Evolutionary conservation across 2,113 vertebrate species (phyloP).

Genomic region (Scatophagus argus): DNA sequence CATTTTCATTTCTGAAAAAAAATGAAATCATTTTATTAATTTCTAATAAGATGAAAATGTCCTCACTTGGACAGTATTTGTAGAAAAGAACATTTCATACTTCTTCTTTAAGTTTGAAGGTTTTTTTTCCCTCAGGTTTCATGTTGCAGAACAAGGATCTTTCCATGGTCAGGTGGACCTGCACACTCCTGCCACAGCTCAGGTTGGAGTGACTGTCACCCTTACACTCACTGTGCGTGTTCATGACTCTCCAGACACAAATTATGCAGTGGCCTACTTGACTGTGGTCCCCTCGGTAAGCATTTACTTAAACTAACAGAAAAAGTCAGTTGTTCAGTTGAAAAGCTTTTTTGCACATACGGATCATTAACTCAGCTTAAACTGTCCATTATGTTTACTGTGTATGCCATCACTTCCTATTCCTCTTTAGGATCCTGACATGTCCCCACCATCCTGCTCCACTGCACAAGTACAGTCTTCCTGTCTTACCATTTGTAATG

Average conservation of each 20-base stretch:
- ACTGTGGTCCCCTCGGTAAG: slow-evolving; percentile 81
- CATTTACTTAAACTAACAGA: background rate
- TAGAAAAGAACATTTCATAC: background rate
- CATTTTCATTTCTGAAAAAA: too few species aligned
- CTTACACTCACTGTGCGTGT: slow-evolving; percentile 81
- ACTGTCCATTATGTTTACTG: background rate
- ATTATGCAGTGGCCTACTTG: slow-evolving; percentile 85
- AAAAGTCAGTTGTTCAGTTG: too few species aligned
- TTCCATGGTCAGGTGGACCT: slow-evolving; percentile 78
- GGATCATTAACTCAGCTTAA: background rate
- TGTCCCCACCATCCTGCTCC: slow-evolving; percentile 76
- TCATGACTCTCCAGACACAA: slow-evolving; percentile 70
- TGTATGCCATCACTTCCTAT: background rate
- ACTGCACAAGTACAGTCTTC: slow-evolving; percentile 49
- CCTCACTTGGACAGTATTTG: too few species aligned
- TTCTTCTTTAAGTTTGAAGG: background rate
- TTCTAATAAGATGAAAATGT: too few species aligned
- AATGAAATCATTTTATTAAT: too few species aligned
- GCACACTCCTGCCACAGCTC: slow-evolving; percentile 74
- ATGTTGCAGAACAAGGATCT: slow-evolving; percentile 70
- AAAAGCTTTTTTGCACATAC: background rate
- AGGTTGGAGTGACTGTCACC: slow-evolving; percentile 73
- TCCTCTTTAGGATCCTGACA: slow-evolving; percentile 75
- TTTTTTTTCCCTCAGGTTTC: slow-evolving; percentile 70
- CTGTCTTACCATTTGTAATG: slow-evolving; percentile 71